Conservation (phyloP, 2,888 invertebrate species). For the Trichopria drosophilae region DNA sequence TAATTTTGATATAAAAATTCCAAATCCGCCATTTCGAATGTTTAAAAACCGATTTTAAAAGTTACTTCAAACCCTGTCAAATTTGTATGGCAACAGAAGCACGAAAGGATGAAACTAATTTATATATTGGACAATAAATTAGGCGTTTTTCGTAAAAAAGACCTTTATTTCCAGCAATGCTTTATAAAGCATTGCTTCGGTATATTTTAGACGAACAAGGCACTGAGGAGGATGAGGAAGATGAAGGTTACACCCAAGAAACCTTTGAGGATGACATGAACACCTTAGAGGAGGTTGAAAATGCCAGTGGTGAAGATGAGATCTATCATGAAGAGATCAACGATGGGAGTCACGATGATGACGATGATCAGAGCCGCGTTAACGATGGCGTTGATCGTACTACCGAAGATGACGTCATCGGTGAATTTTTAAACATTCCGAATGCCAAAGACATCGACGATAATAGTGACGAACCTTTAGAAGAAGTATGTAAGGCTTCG, state of each 20-base stretch:
- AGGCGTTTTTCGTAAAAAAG: no score
- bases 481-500: slow-evolving; percentile 52
- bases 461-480: slow-evolving; percentile 51
- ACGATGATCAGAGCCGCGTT: slow-evolving; percentile 14
- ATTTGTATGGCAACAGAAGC: no score
- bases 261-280: slow-evolving; percentile 19
- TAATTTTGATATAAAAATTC: no score
- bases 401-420: slow-evolving; percentile 40
- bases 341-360: slow-evolving; percentile 45
- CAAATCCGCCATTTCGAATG: no score
- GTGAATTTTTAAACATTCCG: slow-evolving; percentile 42
- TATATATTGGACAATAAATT: no score
- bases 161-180: no score
- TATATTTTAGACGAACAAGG: no score
- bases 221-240: no score
- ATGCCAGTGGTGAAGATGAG: slow-evolving; percentile 35
- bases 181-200: no score
- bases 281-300: slow-evolving; percentile 40
- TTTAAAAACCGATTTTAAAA: no score
- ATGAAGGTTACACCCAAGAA: slow-evolving; percentile 54
- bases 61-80: no score
- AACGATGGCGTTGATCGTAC: slow-evolving; percentile 3
- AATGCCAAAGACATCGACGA: slow-evolving; percentile 48
- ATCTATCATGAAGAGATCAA: slow-evolving; percentile 35
- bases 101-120: no score